These are phyloP conservation scores for Heliconius charithonia DNA, from an alignment of 2,888 invertebrate genomes.

Conservation along the genomic window DNA sequence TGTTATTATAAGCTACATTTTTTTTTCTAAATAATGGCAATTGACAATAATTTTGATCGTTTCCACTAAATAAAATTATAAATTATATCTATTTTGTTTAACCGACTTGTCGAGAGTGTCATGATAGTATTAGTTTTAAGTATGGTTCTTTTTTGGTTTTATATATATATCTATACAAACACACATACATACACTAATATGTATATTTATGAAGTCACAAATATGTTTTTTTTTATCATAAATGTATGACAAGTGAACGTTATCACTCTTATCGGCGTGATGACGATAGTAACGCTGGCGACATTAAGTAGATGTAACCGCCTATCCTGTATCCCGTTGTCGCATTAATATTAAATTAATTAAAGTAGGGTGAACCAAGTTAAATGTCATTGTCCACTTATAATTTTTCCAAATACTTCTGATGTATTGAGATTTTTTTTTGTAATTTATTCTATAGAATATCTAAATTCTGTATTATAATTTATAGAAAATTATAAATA, in stretches of 20 bases:
- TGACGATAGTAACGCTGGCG: background rate
- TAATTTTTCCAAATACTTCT: background rate
- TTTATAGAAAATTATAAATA: background rate
- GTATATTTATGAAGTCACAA: conserved; percentile 24
- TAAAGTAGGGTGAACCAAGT: background rate
- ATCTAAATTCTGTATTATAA: no score
- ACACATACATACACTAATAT: background rate
- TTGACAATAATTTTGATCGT: conserved; percentile 18
- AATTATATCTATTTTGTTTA: conserved; percentile 26
- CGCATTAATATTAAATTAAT: background rate
- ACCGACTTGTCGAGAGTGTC: conserved; percentile 22
- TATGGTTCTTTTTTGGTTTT: conserved; percentile 1
- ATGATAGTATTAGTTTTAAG: conserved; percentile 23
- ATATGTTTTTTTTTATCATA: background rate
- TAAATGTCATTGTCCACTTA: background rate
- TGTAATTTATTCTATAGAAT: background rate
- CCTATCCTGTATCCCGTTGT: conserved; percentile 20
- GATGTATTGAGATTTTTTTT: background rate
- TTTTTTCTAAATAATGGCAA: conserved; percentile 21
- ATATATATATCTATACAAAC: background rate
- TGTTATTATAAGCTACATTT: background rate
- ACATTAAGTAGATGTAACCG: background rate
- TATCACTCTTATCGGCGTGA: background rate
- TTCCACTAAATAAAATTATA: conserved; percentile 4
- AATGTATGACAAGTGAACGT: conserved; percentile 14